These are phyloP conservation scores for Tuberolachnus salignus DNA, from an alignment of 2,888 invertebrate genomes.

Conservation along the genomic window DNA sequence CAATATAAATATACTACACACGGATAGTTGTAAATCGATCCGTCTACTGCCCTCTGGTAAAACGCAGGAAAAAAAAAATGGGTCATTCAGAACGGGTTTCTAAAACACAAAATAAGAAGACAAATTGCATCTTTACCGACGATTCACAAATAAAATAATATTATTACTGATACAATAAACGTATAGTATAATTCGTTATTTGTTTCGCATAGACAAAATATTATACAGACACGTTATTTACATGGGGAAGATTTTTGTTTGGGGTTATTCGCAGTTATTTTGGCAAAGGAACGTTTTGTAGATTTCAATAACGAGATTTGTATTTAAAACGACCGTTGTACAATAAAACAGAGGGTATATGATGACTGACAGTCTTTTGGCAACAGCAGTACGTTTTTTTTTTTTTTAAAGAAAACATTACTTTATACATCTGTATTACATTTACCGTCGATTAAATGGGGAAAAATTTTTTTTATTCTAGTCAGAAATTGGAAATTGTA, in stretches of 20 bases:
- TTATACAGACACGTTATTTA: background rate
- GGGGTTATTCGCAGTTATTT: background rate
- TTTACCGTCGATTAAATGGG: background rate
- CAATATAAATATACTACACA: too few relatives aligned
- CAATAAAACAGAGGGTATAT: background rate
- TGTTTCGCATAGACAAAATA: background rate
- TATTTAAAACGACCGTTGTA: too few relatives aligned
- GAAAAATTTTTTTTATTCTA: too few relatives aligned
- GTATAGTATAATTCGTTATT: background rate
- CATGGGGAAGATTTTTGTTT: background rate
- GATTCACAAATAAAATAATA: background rate
- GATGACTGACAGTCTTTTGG: background rate
- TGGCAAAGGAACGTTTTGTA: background rate
- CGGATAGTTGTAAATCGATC: constrained; percentile 41
- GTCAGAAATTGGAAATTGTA: too few relatives aligned
- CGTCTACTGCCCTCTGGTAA: constrained; percentile 27
- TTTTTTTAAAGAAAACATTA: constrained; percentile 2
- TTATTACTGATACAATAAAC: background rate
- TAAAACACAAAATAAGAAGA: constrained; percentile 17
- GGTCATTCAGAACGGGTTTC: constrained; percentile 42
- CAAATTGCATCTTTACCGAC: background rate
- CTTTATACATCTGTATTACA: background rate
- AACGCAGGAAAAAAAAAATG: constrained; percentile 27
- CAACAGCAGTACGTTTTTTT: background rate
- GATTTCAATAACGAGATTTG: background rate